A percentile compares a stretch with the other conserved stretches of the same genome.
These are phyloP conservation scores for Sericinus montela DNA, from an alignment of 2,888 invertebrate species.

Conservation along the genomic window DNA sequence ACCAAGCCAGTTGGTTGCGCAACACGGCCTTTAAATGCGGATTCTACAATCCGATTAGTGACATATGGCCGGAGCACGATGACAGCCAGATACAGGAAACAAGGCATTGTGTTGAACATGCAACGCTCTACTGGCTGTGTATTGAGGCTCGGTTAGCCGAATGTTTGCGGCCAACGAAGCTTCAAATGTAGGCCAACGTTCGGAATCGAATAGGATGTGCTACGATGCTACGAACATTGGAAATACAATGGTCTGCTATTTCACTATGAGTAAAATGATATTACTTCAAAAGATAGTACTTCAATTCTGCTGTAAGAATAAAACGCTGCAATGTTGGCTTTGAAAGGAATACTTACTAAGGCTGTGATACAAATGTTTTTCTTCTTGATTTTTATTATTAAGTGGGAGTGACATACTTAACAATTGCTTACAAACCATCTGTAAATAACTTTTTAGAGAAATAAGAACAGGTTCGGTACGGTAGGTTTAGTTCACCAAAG, in stretches of 20 bases:
- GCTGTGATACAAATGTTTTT: too few relatives aligned
- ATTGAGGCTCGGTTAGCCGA: constrained; percentile 10
- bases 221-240: constrained; percentile 8
- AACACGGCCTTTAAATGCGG: constrained; percentile 13
- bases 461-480: too few relatives aligned
- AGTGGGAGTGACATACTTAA: too few relatives aligned
- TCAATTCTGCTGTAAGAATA: too few relatives aligned
- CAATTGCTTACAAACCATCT: too few relatives aligned
- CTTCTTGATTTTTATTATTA: too few relatives aligned
- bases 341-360: too few relatives aligned
- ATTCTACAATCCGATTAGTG: constrained; percentile 33
- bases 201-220: constrained; percentile 8
- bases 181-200: constrained; percentile 13
- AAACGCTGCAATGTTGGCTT: too few relatives aligned
- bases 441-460: too few relatives aligned
- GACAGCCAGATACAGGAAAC: constrained; percentile 36
- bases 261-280: too few relatives aligned
- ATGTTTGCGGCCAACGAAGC: constrained; percentile 15
- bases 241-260: constrained; percentile 12
- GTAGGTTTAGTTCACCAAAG: too few relatives aligned
- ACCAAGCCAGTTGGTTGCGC: constrained; percentile 3
- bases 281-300: neutral
- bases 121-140: constrained; percentile 32
- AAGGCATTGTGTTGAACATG: constrained; percentile 38
- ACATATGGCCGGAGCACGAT: constrained; percentile 27